Base-by-base conservation (phyloP, 1,140 invertebrate species). In the Phocides pigmalion region DNA sequence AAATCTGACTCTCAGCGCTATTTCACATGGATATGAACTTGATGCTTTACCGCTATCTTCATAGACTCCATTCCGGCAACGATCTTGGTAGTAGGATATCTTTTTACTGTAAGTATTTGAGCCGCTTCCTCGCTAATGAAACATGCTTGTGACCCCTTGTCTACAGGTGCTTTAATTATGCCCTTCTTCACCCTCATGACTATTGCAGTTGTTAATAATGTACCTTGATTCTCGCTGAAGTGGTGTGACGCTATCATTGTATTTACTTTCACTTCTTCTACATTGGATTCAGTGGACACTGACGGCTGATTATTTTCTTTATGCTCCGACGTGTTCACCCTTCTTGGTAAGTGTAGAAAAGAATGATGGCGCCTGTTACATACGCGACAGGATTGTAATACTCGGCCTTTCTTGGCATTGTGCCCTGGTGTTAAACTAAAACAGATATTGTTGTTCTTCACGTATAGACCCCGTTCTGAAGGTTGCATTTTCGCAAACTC, bases 51-150 rank as follows among this genome's bases (percentile, higher is more conserved):
- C 11, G 50, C 9, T 32, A 53, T 32, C 32, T 22, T 53, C 50
- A 39, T 53, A 16, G 50, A 53, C 35, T 53, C 50, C 50, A 53
- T 37, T n/a, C 50, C 50, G 16, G 50, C 39, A 4, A 53, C 50
- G n/a, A 53, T 15, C 50, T 53, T 37, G n/a, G 8, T 37, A 6
- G 50, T 53, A 6, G 20, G 32, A 12, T 49, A 20, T 63, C 46
- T 49, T 6, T 46, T 50, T 11, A 59, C 25, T 5, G 46, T 65
- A 5, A 73, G 39, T 8, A 64, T 15, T 66, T 73, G 71, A 51
- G 67, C 50, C 16, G 67, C 67, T 42, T 50, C 62, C 41, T 73
- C 71, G 2, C 28, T 69, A 2, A 73, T 63, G 19, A 74, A 74
- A 19, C 47, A 50, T 17, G 62, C 67, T 41, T 74, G 64, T 4